Evolutionary conservation across 2,113 vertebrate genomes (phyloP).

Genomic region (Arothron firmamentum): DNA sequence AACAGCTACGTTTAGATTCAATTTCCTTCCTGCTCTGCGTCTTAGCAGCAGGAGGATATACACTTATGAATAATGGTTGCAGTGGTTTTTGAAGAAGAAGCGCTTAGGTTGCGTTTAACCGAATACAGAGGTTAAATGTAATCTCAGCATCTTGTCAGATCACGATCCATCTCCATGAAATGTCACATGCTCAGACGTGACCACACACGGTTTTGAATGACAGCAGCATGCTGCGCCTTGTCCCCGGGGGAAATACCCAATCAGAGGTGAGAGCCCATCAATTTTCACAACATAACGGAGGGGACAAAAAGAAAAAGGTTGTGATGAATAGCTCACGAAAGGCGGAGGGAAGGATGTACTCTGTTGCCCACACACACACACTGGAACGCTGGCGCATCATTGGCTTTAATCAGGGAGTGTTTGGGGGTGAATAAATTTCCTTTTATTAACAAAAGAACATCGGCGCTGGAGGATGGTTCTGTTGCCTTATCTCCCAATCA

Average conservation of each 20-base stretch:
- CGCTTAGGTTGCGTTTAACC: background rate
- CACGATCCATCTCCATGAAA: conserved; percentile 33
- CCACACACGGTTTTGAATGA: conserved; percentile 23
- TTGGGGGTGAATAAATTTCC: background rate
- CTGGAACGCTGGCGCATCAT: conserved; percentile 12
- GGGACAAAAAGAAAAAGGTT: background rate
- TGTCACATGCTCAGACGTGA: conserved; percentile 45
- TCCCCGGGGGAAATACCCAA: conserved; percentile 45
- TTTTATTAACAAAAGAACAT: background rate
- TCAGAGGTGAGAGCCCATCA: conserved; percentile 62
- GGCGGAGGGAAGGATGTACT: conserved; percentile 2
- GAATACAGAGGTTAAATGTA: conserved; percentile 8
- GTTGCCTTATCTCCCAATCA: too few relatives aligned
- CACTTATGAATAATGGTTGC: too few relatives aligned
- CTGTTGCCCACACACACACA: background rate
- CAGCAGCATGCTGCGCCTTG: conserved; percentile 20
- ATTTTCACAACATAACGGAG: conserved; percentile 52
- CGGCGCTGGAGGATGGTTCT: too few relatives aligned
- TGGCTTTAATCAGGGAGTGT: background rate
- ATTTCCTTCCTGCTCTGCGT: background rate
- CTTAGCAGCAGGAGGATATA: too few relatives aligned
- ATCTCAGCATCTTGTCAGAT: conserved; percentile 33
- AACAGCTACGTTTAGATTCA: background rate
- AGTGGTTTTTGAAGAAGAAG: too few relatives aligned
- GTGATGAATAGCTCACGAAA: conserved; percentile 22